Evolutionary conservation across 2,888 invertebrate genomes (phyloP), one percentile per base, ranked within the genome.

Genomic region (Ganaspis brasiliensis): DNA sequence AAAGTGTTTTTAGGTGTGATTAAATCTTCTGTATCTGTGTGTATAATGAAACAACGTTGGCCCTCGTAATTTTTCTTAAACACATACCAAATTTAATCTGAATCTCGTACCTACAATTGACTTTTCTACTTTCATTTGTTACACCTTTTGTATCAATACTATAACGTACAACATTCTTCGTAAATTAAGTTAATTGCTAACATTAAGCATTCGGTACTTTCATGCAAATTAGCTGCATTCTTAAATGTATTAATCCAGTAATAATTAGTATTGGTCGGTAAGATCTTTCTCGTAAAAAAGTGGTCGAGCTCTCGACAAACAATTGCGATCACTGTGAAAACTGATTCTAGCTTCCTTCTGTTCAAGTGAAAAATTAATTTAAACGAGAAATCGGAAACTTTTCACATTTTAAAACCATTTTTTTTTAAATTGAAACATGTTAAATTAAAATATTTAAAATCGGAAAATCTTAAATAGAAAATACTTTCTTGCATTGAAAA

Each of bases 201-300:
- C 67, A 67, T 67, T 67, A 67, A 67, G 45, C 67, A 67, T 67
- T 67, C 67, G 67, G 10, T 67, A 67, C 67, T 67, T 67, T 67
- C 67, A 67, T 67, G 67, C 67, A 67, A 45, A 45, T 24, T 67
- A 67, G n/a, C 67, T 45, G 67, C 45, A 24, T 67, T 16, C 67
- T 26, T 67, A 40, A 67, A 40, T n/a, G 40, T 45, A 49, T 49
- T 67, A 45, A 10, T 67, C 45, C n/a, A 67, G 45, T 67, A 67
- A 59, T 67, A 24, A 67, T 67, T 67, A 67, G 31, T 26, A 67
- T 67, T 67, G 67, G 67, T 67, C 67, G 45, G 67, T 67, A 67
- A 67, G 45, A 24, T 59, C 31, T 31, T 67, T 67, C 45, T 67
- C 24, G 67, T 67, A 67, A 37, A 67, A 63, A 63, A 63, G 21